phyloP scores from a whole-genome alignment of 2,797 vertebrate genomes.

The Jordanella pulchra region DNA sequence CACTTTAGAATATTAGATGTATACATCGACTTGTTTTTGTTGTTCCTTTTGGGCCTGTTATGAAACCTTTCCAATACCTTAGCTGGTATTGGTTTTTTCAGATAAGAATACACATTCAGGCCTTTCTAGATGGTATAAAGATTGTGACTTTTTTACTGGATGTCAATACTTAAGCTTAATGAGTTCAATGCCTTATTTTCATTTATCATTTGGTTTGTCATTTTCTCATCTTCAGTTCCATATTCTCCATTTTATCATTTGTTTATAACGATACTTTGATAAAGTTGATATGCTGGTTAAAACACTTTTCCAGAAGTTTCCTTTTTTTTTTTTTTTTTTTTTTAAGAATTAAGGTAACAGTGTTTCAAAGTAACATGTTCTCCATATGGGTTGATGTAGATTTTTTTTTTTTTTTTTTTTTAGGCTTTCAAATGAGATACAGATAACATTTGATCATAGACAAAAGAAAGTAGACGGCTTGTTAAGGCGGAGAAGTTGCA shows the following conservation, averaged over 20 bases:
- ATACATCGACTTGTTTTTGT: background rate
- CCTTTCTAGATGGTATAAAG: slow-evolving; percentile 84
- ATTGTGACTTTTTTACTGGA: slow-evolving; percentile 80
- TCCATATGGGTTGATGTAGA: background rate
- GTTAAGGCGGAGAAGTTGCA: background rate
- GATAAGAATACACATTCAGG: slow-evolving; percentile 72
- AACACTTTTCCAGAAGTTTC: too few species aligned
- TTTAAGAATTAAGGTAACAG: too few species aligned
- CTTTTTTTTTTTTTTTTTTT: too few species aligned
- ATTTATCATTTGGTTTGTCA: slow-evolving; percentile 81
- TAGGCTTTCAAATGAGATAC: background rate
- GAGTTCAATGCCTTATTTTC: background rate
- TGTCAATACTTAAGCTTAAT: slow-evolving; percentile 70
- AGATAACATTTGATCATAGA: background rate
- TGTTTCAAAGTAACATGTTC: background rate
- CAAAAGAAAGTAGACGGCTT: background rate
- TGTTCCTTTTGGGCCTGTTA: background rate
- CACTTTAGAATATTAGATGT: background rate
- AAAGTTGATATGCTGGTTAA: background rate
- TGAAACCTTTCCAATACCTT: background rate
- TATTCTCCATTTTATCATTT: background rate
- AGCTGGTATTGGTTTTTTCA: slow-evolving; percentile 47
- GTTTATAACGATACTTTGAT: background rate
- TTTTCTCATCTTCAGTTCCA: background rate
- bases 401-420: background rate